These are phyloP conservation scores for Physocephala rufipes DNA, from an alignment of 2,888 invertebrate species.

Conservation along the genomic window DNA sequence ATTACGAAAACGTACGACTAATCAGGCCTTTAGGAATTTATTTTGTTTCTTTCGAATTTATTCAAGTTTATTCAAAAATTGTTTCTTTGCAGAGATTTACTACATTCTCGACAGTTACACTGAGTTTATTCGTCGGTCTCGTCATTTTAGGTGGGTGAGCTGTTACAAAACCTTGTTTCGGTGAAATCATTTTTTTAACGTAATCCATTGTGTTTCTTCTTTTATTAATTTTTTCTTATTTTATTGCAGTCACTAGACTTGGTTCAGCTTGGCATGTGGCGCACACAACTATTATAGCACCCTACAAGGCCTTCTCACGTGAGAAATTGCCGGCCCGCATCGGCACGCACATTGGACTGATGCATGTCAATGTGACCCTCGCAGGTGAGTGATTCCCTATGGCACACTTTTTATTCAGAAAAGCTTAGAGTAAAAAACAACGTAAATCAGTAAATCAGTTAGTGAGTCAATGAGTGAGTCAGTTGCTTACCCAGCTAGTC, in stretches of 20 bases:
- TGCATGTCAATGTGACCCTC: conserved; percentile 94
- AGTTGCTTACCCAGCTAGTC: neutral
- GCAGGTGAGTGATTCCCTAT: conserved; percentile 72
- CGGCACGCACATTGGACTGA: conserved; percentile 91
- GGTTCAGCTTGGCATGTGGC: conserved; percentile 96
- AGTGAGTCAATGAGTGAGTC: conserved; percentile 6
- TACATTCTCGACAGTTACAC: conserved; percentile 89
- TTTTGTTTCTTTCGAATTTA: neutral
- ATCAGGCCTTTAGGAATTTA: neutral
- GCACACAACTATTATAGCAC: conserved; percentile 80
- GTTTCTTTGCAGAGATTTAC: conserved; percentile 78
- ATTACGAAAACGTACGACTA: too few relatives aligned
- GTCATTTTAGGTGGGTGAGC: conserved; percentile 85
- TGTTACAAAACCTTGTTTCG: neutral
- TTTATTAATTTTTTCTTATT: neutral
- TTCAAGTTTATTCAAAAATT: neutral
- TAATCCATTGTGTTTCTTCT: neutral
- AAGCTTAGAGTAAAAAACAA: conserved; percentile 2
- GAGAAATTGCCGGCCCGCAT: conserved; percentile 89
- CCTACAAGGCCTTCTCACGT: conserved; percentile 90
- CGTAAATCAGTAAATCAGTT: conserved; percentile 12
- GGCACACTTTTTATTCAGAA: too few relatives aligned
- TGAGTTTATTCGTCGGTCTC: conserved; percentile 92
- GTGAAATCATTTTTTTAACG: neutral
- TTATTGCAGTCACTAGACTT: conserved; percentile 81